Conservation (phyloP, 2,888 invertebrate species). For the Dione vanillae region DNA sequence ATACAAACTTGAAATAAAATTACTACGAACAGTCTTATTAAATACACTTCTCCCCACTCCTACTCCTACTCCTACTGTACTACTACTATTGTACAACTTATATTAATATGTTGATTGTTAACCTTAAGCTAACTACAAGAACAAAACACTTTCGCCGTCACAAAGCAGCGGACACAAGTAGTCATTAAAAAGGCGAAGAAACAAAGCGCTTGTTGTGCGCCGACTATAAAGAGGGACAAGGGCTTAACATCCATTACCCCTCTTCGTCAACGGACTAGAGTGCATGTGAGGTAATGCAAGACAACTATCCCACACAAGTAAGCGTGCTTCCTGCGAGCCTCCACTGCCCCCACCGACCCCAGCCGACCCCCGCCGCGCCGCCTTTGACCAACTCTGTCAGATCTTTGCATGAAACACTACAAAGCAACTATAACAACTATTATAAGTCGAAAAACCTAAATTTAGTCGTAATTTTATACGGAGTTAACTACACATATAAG, state of each 20-base stretch:
- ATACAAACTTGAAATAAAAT: too few species aligned
- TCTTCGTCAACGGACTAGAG: constrained; percentile 17
- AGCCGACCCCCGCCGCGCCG: constrained; percentile 6
- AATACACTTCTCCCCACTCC: too few species aligned
- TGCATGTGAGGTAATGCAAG: constrained; percentile 4
- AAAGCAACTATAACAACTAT: too few species aligned
- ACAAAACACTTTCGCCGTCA: constrained; percentile 6
- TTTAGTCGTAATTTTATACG: too few species aligned
- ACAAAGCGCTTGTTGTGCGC: constrained; percentile 17
- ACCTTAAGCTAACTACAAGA: neutral
- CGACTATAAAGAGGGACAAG: constrained; percentile 24
- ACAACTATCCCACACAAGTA: constrained; percentile 10
- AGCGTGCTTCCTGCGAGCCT: constrained; percentile 12
- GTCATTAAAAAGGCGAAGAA: constrained; percentile 12
- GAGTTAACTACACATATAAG: too few species aligned
- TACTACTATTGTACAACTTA: too few species aligned
- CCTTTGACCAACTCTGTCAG: too few species aligned
- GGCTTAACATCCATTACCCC: constrained; percentile 21
- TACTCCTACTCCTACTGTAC: too few species aligned
- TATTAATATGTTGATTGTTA: neutral
- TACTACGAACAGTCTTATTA: too few species aligned
- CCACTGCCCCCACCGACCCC: neutral
- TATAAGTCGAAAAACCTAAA: too few species aligned
- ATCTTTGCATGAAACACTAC: too few species aligned
- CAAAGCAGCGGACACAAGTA: constrained; percentile 13